Conservation (phyloP, 2,797 vertebrate genomes). For the Typhlichthys subterraneus region DNA sequence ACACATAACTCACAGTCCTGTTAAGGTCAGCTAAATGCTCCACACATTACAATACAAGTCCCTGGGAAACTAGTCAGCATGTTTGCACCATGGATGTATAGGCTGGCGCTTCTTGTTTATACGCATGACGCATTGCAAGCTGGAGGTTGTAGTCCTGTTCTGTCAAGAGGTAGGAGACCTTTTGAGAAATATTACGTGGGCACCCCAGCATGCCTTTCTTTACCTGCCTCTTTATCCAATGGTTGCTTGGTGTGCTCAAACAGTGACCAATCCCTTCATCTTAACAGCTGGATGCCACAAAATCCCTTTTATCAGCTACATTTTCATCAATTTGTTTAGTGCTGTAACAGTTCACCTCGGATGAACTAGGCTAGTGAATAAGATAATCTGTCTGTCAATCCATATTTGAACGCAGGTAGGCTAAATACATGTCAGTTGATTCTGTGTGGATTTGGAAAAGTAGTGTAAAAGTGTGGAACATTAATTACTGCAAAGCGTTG, state of each 20-base stretch:
- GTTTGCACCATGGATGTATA: conserved; percentile 23
- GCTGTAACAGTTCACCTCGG: conserved; percentile 31
- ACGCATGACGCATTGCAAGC: conserved; percentile 56
- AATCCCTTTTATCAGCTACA: conserved; percentile 28
- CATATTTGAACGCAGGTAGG: too few species aligned
- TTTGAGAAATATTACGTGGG: conserved; percentile 32
- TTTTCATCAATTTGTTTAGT: conserved; percentile 23
- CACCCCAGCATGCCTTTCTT: conserved; percentile 55
- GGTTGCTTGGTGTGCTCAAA: conserved; percentile 42
- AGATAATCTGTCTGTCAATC: conserved; percentile 10
- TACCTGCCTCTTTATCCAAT: conserved; percentile 50
- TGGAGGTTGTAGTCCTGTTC: conserved; percentile 63
- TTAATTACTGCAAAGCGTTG: too few species aligned
- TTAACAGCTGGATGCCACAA: conserved; percentile 48
- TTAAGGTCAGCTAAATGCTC: conserved; percentile 80
- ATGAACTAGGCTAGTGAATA: conserved; percentile 19
- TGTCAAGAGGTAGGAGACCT: conserved; percentile 40
- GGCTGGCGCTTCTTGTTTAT: conserved; percentile 18
- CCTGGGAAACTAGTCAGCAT: conserved; percentile 75
- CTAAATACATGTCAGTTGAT: too few species aligned
- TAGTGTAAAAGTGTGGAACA: too few species aligned
- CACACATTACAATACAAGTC: conserved; percentile 80
- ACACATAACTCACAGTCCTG: conserved; percentile 66
- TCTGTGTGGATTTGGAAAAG: too few species aligned
- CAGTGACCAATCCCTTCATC: conserved; percentile 49